phyloP scores from a whole-genome alignment of 2,113 vertebrate genomes.

The Redunca redunca region DNA sequence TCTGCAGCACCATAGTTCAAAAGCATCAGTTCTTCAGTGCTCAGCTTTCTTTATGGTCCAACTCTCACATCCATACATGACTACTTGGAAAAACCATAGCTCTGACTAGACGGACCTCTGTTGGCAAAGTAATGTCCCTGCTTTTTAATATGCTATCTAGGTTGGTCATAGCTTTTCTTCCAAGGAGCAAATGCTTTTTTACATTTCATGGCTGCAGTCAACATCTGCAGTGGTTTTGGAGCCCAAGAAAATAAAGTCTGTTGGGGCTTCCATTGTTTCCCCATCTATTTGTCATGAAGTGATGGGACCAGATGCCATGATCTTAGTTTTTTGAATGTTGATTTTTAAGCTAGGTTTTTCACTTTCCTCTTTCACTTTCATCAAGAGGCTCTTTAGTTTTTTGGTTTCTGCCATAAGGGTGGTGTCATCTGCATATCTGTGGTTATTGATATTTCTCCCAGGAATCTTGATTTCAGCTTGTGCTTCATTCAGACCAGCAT shows the following conservation, averaged over 20 bases:
- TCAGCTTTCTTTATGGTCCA: background rate
- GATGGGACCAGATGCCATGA: background rate
- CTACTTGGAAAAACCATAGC: background rate
- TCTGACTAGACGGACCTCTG: accelerated
- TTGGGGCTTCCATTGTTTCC: background rate
- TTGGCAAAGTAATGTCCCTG: background rate
- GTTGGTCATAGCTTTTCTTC: background rate
- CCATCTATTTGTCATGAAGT: background rate
- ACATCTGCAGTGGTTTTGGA: background rate
- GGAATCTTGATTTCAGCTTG: background rate
- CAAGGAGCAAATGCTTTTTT: background rate
- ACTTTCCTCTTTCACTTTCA: background rate
- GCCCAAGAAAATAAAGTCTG: background rate
- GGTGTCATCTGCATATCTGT: background rate
- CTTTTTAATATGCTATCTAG: background rate
- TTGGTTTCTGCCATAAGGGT: background rate
- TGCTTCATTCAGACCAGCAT: background rate
- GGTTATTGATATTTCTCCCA: background rate
- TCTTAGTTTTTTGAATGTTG: background rate
- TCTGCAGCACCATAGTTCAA: background rate
- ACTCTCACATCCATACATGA: background rate
- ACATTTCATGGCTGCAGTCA: background rate
- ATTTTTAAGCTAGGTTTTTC: background rate
- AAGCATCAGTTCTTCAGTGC: background rate
- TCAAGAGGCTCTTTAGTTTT: background rate